phyloP scores from a whole-genome alignment of 2,888 invertebrate species.

The Arenicola marina region DNA sequence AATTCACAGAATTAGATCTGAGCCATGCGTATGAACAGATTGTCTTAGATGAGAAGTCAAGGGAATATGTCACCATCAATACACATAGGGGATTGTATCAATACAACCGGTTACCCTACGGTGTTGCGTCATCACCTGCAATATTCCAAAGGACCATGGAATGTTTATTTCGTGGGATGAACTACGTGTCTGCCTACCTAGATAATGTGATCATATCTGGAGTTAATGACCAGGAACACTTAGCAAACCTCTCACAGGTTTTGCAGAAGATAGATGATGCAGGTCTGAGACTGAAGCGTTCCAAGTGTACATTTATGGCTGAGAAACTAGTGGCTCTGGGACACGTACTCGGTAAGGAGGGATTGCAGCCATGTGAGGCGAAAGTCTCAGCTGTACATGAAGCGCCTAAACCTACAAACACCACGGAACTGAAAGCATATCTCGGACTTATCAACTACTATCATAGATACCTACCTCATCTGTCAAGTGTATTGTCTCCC shows the following conservation, averaged over 20 bases:
- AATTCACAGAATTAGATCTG: too few species aligned
- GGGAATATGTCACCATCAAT: constrained; percentile 1
- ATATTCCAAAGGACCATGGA: constrained; percentile 12
- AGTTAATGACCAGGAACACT: neutral
- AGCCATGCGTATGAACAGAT: too few species aligned
- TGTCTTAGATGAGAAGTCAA: too few species aligned
- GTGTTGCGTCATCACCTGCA: neutral
- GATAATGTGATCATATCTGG: constrained; percentile 4
- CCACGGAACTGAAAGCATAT: neutral
- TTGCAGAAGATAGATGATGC: neutral
- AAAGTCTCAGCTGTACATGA: neutral
- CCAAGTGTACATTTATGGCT: constrained; percentile 1
- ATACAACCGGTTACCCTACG: constrained; percentile 8
- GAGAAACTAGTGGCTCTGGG: neutral
- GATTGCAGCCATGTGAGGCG: neutral
- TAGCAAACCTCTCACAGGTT: neutral
- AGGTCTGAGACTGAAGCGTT: neutral
- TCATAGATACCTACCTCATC: neutral
- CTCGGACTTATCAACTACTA: constrained; percentile 8
- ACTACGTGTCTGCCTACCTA: neutral
- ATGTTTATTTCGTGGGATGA: neutral
- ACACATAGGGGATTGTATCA: constrained; percentile 10
- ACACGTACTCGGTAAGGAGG: neutral
- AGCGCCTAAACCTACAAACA: constrained; percentile 1
- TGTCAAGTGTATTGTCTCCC: neutral